These are phyloP conservation scores for Phyllostomus hastatus DNA, from an alignment of 2,113 vertebrate genomes.

Conservation along the genomic window DNA sequence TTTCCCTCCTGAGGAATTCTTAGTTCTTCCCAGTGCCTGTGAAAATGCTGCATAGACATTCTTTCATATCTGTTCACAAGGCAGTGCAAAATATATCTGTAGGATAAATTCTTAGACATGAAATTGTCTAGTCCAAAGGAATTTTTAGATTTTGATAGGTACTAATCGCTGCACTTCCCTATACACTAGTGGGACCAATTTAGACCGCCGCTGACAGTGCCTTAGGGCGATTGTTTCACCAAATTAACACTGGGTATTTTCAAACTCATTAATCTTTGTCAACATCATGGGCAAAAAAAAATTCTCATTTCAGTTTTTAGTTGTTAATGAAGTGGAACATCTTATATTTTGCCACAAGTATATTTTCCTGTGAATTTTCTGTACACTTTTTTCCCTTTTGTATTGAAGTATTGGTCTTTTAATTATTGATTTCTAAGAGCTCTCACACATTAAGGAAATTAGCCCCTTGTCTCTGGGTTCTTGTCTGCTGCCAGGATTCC, in stretches of 20 bases:
- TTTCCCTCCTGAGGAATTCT: constrained; percentile 12
- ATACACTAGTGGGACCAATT: not conserved
- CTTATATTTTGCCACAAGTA: not conserved
- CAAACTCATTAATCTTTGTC: not conserved
- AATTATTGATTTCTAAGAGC: not conserved
- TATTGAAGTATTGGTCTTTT: not conserved
- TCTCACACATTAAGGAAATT: constrained; percentile 16
- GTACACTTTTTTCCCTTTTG: constrained; percentile 24
- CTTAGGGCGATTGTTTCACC: not conserved
- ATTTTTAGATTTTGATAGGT: constrained; percentile 12
- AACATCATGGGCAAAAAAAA: not conserved
- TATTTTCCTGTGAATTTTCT: not conserved
- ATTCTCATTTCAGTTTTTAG: not conserved
- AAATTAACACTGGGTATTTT: not conserved
- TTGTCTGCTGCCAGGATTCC: not conserved
- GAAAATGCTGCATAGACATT: constrained; percentile 5
- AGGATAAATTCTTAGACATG: not conserved
- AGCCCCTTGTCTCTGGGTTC: not conserved
- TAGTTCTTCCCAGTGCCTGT: not conserved
- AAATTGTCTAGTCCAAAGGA: constrained; percentile 14
- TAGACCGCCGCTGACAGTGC: not conserved
- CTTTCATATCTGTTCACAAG: constrained; percentile 8
- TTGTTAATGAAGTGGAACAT: not conserved
- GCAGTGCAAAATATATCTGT: not conserved
- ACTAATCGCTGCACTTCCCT: not conserved